Base-by-base conservation (phyloP, 2,888 invertebrate species). In the Leucophora obtusa region DNA sequence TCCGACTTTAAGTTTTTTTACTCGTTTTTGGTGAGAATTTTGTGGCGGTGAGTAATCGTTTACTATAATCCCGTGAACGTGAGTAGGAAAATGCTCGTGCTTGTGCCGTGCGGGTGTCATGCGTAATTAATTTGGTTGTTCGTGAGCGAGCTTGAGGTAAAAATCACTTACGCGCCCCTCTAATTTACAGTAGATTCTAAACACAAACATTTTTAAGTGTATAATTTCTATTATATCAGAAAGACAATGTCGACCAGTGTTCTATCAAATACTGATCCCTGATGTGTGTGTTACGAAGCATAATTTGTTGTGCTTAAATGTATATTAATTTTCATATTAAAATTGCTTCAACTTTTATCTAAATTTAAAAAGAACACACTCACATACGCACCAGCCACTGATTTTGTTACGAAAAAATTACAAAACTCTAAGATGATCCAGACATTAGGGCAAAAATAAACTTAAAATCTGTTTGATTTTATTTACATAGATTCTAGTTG, bases 401-500 rank as follows among this genome's bases (percentile, higher is more conserved):
- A 2, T 47, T n/a, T n/a, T n/a, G n/a, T 5, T 47, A n/a, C n/a
- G n/a, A 7, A 47, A 47, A 47, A 47, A 69, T 62, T 69, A 62
- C 62, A 18, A 56, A 69, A 70, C 50, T 58, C 51, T 63, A 65
- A 50, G 58, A 77, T 50, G 59, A 71, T 71, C 65, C 71, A 71
- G 77, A 71, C 66, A 77, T 77, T 70, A 56, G 68, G 68, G 68
- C 68, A 75, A 69, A 69, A 38, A 69, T 47, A n/a, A 47, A 47
- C 43, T 47, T n/a, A 47, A 47, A 14, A 47, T 47, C 11, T 47
- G 43, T 47, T n/a, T 47, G 43, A 14, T 47, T 47, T n/a, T 47
- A 47, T 47, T 47, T 47, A 10, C 28, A 28, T 38, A 47, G 43
- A 47, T n/a, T 47, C 43, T 47, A 47, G 43, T n/a, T 47, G n/a